These are phyloP conservation scores for Cardiocondyla obscurior DNA, from an alignment of 1,140 invertebrate genomes.

Conservation along the genomic window DNA sequence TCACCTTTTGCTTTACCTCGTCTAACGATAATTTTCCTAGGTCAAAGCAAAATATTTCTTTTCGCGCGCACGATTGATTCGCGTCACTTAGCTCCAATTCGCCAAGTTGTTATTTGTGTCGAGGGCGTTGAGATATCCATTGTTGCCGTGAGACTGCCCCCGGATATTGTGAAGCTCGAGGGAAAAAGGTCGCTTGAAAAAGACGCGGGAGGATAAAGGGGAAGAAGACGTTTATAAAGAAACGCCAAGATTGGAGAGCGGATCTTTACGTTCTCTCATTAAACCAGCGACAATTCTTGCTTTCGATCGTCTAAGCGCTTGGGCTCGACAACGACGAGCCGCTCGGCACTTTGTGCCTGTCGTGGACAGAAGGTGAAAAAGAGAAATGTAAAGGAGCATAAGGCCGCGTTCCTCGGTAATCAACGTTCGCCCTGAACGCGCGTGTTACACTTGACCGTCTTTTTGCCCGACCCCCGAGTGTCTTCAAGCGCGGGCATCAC, in stretches of 20 bases:
- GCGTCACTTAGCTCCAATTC: slow-evolving; percentile 7
- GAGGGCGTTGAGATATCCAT: neutral
- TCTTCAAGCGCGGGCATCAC: slow-evolving; percentile 39
- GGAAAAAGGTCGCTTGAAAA: slow-evolving; percentile 23
- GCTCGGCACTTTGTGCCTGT: slow-evolving; percentile 10
- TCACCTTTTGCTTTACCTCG: neutral
- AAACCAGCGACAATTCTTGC: slow-evolving; percentile 25
- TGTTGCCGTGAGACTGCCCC: slow-evolving; percentile 27
- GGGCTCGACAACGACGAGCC: neutral
- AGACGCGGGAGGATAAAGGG: neutral
- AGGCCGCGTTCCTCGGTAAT: slow-evolving; percentile 15
- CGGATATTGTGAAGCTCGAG: neutral
- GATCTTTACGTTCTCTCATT: slow-evolving; percentile 36
- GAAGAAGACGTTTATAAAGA: slow-evolving; percentile 42
- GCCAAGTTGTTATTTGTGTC: slow-evolving; percentile 41
- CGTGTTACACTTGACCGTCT: slow-evolving; percentile 46
- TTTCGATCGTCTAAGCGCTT: slow-evolving; percentile 21
- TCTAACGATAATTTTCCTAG: neutral
- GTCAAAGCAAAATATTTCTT: slow-evolving; percentile 23
- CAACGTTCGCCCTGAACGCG: slow-evolving; percentile 15
- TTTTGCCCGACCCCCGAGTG: slow-evolving; percentile 20
- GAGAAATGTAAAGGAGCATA: neutral
- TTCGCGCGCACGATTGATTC: slow-evolving; percentile 37
- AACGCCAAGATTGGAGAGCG: slow-evolving; percentile 29
- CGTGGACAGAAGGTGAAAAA: neutral